Percentiles rank a stretch among this genome's conserved stretches.
Evolutionary conservation across 1,140 invertebrate genomes (phyloP).

Genomic region (Orussus abietinus): DNA sequence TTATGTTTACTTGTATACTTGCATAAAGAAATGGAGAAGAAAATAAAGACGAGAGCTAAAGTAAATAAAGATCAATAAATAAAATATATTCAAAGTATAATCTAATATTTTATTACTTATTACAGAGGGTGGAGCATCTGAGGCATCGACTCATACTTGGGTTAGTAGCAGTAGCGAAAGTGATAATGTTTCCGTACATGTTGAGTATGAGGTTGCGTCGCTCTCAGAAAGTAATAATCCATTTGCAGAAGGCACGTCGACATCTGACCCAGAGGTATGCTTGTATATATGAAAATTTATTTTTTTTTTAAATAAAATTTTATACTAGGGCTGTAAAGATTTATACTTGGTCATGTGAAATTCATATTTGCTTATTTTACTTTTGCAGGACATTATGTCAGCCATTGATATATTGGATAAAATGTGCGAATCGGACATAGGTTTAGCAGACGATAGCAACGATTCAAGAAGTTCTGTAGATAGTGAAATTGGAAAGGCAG

Average conservation of each 20-base stretch:
- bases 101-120: slow-evolving; percentile 5
- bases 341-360: slow-evolving; percentile 9
- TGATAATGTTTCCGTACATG: slow-evolving; percentile 11
- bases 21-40: background rate
- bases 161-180: slow-evolving; percentile 14
- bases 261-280: slow-evolving; percentile 17
- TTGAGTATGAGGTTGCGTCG: slow-evolving; percentile 19
- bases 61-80: background rate
- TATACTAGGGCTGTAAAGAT: background rate
- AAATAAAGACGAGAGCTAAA: background rate
- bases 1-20: background rate
- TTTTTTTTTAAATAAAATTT: slow-evolving; percentile 3
- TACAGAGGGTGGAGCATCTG: slow-evolving; percentile 20
- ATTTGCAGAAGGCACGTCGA: slow-evolving; percentile 12
- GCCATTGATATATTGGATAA: slow-evolving; percentile 25
- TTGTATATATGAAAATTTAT: background rate
- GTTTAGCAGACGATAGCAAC: slow-evolving; percentile 54
- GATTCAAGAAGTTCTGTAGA: slow-evolving; percentile 52
- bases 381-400: slow-evolving; percentile 30
- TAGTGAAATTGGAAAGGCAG: slow-evolving; percentile 54
- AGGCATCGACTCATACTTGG: slow-evolving; percentile 20
- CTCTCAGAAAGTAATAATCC: slow-evolving; percentile 20
- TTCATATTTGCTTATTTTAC: slow-evolving; percentile 5
- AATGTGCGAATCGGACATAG: slow-evolving; percentile 28
- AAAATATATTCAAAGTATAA: background rate